A percentile compares a stretch with the other conserved stretches of the same genome.
phyloP scores from a whole-genome alignment of 2,113 vertebrate genomes.

The Uropsilus gracilis region DNA sequence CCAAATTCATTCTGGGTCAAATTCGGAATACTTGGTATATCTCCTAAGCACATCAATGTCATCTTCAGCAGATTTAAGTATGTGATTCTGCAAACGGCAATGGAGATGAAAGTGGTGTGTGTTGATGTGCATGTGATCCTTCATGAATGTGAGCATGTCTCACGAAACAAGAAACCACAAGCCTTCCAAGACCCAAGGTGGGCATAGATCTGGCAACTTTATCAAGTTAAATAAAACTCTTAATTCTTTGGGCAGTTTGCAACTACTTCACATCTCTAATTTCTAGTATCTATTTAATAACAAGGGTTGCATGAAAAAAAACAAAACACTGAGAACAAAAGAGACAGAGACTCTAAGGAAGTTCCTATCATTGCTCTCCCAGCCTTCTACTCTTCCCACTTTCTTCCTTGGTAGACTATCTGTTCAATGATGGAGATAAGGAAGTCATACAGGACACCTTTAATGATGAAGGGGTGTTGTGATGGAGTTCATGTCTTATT shows the following conservation, averaged over 20 bases:
- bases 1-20: not conserved
- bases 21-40: not conserved
- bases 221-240: not conserved
- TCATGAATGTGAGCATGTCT: not conserved
- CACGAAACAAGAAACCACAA: not conserved
- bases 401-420: not conserved
- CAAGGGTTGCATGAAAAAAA: not conserved
- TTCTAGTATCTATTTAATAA: not conserved
- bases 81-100: not conserved
- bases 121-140: not conserved
- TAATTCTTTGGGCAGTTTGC: not conserved
- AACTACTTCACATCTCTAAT: not conserved
- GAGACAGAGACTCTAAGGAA: not conserved
- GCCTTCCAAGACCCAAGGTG: not conserved
- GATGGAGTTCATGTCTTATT: not conserved
- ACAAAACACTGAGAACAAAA: not conserved
- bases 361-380: too few relatives aligned
- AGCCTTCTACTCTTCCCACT: fast-evolving
- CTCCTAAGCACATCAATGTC: not conserved
- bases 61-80: not conserved
- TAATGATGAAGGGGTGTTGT: not conserved
- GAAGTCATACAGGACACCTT: not conserved
- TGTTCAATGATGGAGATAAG: not conserved
- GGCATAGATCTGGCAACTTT: not conserved
- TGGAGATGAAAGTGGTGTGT: not conserved